These are phyloP conservation scores for Ophioninae sp. DNA, from an alignment of 2,888 invertebrate genomes.

Conservation along the genomic window DNA sequence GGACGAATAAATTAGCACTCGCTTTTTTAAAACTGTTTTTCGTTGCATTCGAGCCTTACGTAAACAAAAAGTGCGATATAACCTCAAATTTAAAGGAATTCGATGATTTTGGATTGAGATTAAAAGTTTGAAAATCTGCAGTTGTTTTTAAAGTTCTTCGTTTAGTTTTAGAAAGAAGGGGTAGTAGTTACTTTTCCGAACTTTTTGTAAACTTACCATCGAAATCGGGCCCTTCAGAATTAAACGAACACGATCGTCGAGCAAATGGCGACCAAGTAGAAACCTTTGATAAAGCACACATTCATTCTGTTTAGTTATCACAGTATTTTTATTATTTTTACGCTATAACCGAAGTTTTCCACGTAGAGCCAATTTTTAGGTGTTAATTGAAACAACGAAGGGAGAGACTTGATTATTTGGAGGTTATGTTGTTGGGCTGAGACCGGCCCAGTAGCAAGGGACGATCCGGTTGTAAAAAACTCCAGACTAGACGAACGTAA, in stretches of 20 bases:
- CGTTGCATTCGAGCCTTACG: not conserved
- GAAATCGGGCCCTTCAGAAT: not conserved
- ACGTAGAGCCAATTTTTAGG: not conserved
- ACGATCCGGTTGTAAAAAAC: too few relatives aligned
- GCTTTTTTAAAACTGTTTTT: too few relatives aligned
- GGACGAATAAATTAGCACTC: too few relatives aligned
- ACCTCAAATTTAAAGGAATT: not conserved
- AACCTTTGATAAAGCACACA: not conserved
- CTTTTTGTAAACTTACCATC: not conserved
- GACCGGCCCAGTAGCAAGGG: not conserved
- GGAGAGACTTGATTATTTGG: not conserved
- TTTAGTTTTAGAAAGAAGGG: not conserved
- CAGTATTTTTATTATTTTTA: not conserved
- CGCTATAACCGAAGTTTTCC: not conserved
- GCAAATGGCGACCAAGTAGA: not conserved
- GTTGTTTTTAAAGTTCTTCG: not conserved
- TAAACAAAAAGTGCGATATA: not conserved
- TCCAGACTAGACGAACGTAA: too few relatives aligned
- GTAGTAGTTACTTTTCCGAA: not conserved
- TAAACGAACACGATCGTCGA: not conserved
- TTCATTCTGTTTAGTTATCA: not conserved
- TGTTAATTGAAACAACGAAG: not conserved
- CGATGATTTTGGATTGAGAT: not conserved
- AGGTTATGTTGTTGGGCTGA: conserved; percentile 7
- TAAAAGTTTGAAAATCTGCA: not conserved